Evolutionary conservation across 1,140 invertebrate species (phyloP), one percentile per base, ranked within the genome.

Genomic region (Ceratoteleas bidentatus): DNA sequence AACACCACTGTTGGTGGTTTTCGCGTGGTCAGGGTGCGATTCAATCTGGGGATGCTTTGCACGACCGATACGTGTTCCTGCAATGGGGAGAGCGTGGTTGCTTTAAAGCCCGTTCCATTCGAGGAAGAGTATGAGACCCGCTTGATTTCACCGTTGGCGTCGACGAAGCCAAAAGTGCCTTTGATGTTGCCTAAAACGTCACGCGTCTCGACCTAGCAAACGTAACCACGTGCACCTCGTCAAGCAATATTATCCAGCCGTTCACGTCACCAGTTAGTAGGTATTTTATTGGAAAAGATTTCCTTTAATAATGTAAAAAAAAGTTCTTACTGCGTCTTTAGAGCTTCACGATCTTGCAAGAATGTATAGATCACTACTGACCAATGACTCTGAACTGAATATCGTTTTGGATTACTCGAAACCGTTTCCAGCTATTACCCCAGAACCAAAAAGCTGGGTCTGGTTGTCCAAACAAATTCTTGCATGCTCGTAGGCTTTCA

Each of bases 101-200:
- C 86, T 92, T 91, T 89, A 91, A 92, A 93, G 13, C 92, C 92
- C n/a, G 92, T 92, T 74, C 92, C 91, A 75, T 93, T 93, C 43
- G 87, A 93, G 4, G 93, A 92, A 6, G 94, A 94, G 89, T 97
- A 97, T 5, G 96, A 96, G n/a, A 97, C 95, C 49, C 95, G 93
- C 91, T 97, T 96, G 60, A 96, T 94, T 87, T 96, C 94, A 6
- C 96, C 96, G 77, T 94, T 93, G 43, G 94, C 93, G 86, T 97
- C 96, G 38, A 97, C 92, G 89, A 96, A 97, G 61, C 96, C 96
- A 89, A 96, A 97, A 36, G 96, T 96, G 52, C 96, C 96, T 87
- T 96, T 96, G 43, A 97, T 95, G 86, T 96, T 95, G 15, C 96
- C 96, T 74, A 94, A 90, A 24, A 95, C 94, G 86, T 96, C 95